Evolutionary conservation across 2,888 invertebrate genomes (phyloP).

Genomic region (Lymantria monacha): DNA sequence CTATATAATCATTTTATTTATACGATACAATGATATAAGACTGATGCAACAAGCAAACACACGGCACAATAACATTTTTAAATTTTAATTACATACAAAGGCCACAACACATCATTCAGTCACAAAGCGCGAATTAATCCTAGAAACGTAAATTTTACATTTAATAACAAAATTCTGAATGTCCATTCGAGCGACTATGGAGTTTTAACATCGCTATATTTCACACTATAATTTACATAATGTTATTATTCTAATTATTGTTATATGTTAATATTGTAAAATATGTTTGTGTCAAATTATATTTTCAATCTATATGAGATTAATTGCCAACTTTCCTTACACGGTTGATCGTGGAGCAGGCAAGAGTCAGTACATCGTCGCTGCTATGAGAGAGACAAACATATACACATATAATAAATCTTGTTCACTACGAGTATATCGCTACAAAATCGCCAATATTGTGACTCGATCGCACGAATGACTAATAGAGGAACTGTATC

Average conservation of each 20-base stretch:
- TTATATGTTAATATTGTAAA: constrained; percentile 62
- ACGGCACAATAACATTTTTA: constrained; percentile 64
- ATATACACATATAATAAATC: constrained; percentile 25
- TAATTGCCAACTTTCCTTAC: constrained; percentile 55
- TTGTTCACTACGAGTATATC: constrained; percentile 33
- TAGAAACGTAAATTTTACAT: constrained; percentile 53
- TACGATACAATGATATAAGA: constrained; percentile 57
- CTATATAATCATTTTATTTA: constrained; percentile 51
- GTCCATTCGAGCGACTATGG: constrained; percentile 34
- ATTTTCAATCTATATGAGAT: constrained; percentile 56
- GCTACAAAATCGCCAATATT: constrained; percentile 54
- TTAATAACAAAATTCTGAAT: constrained; percentile 44
- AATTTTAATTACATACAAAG: constrained; percentile 75
- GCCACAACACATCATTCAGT: constrained; percentile 82
- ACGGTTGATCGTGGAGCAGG: constrained; percentile 51
- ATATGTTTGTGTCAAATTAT: constrained; percentile 59
- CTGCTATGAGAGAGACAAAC: constrained; percentile 63
- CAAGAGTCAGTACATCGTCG: constrained; percentile 46
- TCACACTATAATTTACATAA: constrained; percentile 60
- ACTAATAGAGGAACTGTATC: constrained; percentile 80
- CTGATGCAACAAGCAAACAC: constrained; percentile 76
- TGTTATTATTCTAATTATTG: constrained; percentile 60
- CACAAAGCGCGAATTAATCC: constrained; percentile 74
- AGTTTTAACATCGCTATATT: constrained; percentile 43
- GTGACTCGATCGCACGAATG: constrained; percentile 73